phyloP scores from a whole-genome alignment of 2,797 vertebrate genomes.

The Danio albolineatus region DNA sequence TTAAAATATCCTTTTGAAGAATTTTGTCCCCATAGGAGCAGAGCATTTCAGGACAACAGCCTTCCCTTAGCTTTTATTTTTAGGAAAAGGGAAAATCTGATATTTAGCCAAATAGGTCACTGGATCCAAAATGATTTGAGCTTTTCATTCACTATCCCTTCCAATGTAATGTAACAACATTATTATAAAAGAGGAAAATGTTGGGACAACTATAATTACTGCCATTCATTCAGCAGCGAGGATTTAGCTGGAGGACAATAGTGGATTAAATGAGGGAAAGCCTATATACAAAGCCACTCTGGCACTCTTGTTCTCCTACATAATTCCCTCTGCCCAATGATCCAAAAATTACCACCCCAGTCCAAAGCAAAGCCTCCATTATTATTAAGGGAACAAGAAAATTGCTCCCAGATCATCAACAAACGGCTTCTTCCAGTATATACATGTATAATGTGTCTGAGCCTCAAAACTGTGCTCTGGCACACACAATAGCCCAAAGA shows the following conservation, averaged over 20 bases:
- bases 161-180: not conserved
- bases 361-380: constrained; percentile 17
- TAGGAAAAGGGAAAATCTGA: not conserved
- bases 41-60: not conserved
- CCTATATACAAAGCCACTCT: constrained; percentile 23
- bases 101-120: not conserved
- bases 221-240: not conserved
- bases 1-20: constrained; percentile 16
- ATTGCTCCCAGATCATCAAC: constrained; percentile 20
- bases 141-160: not conserved
- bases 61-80: not conserved
- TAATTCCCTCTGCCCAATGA: constrained; percentile 16
- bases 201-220: constrained; percentile 36
- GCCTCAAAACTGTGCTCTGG: not conserved
- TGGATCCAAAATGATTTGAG: constrained; percentile 11
- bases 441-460: not conserved
- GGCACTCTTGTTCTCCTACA: not conserved
- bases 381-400: constrained; percentile 27
- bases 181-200: constrained; percentile 2
- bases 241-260: constrained; percentile 14
- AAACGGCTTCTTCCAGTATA: not conserved
- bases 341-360: constrained; percentile 24
- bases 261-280: not conserved
- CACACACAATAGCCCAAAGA: not conserved
- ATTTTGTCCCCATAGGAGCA: not conserved